Evolutionary conservation across 2,888 invertebrate genomes (phyloP), one percentile per base, ranked within the genome.

Genomic region (Notodonta ziczac): DNA sequence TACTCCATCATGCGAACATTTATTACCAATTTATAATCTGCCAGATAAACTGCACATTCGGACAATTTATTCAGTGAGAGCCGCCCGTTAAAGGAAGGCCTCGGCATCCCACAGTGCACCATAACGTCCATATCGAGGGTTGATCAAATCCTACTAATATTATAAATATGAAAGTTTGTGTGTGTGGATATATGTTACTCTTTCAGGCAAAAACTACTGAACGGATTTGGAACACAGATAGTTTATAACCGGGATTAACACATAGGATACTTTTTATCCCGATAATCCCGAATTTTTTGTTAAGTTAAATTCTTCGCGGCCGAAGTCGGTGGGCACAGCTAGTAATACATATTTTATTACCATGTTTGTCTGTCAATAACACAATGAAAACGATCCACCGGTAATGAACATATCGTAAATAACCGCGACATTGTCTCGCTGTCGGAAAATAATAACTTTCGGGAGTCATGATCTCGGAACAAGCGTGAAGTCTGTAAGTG

Each of bases 301-400:
- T n/a, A n/a, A n/a, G n/a, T n/a, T n/a, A n/a, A n/a, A n/a, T n/a
- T n/a, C n/a, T n/a, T n/a, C n/a, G n/a, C n/a, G n/a, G n/a, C n/a
- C n/a, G n/a, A n/a, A n/a, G n/a, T n/a, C n/a, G n/a, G n/a, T n/a
- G n/a, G n/a, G n/a, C n/a, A n/a, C n/a, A n/a, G n/a, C n/a, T n/a
- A n/a, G n/a, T 73, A 69, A 67, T 70, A 72, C 70, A 73, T 77
- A 73, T 71, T 78, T 76, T 76, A 81, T 78, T 78, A 74, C 75
- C 72, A 74, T 74, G 74, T 78, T 79, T 82, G 79, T 81, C 69
- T 80, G 71, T 73, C 79, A 78, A 75, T 76, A 70, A 63, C 69
- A 73, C 70, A 65, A 61, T 67, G 67, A 70, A 73, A 72, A 73
- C 72, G 68, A 70, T 64, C 62, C 62, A 61, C 60, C 65, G 75